Evolutionary conservation across 2,113 vertebrate species (phyloP).

Genomic region (Cephalopholis sonnerati): DNA sequence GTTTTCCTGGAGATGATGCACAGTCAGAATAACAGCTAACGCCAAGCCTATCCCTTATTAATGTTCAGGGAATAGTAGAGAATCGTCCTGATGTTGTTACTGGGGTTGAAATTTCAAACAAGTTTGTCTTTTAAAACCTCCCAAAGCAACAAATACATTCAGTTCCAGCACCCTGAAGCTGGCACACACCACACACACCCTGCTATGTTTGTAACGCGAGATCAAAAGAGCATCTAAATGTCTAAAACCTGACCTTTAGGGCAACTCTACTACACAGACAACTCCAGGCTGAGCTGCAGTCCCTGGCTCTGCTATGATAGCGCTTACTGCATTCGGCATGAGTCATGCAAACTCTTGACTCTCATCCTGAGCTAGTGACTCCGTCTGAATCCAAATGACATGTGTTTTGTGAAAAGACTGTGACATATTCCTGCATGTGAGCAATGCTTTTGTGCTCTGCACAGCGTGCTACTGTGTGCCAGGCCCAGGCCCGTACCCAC

Average conservation of each 20-base stretch:
- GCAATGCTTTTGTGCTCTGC: constrained; percentile 76
- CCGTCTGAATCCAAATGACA: constrained; percentile 52
- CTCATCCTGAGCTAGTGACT: constrained; percentile 48
- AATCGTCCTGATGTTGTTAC: constrained; percentile 5
- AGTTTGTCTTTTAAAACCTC: constrained; percentile 14
- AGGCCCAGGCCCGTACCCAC: constrained; percentile 58
- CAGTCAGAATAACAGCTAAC: constrained; percentile 2
- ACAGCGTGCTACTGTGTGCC: constrained; percentile 63
- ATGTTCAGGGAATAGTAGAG: constrained; percentile 6
- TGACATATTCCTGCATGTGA: constrained; percentile 69
- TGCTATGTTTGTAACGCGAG: constrained; percentile 8
- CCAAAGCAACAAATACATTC: constrained; percentile 15
- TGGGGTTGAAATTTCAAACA: constrained; percentile 6
- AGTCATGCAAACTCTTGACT: constrained; percentile 63
- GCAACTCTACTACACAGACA: constrained; percentile 18
- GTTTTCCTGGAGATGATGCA: not conserved
- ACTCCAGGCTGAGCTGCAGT: constrained; percentile 26
- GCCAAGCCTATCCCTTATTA: constrained; percentile 5
- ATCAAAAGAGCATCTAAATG: constrained; percentile 48
- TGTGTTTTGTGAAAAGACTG: constrained; percentile 59
- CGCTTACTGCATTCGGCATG: constrained; percentile 47
- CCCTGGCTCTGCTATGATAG: constrained; percentile 21
- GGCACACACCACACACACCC: not conserved
- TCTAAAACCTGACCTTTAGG: constrained; percentile 54
- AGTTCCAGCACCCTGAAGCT: constrained; percentile 21